Evolutionary conservation across 2,888 invertebrate genomes (phyloP), one percentile per base, ranked within the genome.

Genomic region (Lithophane semibrunnea): DNA sequence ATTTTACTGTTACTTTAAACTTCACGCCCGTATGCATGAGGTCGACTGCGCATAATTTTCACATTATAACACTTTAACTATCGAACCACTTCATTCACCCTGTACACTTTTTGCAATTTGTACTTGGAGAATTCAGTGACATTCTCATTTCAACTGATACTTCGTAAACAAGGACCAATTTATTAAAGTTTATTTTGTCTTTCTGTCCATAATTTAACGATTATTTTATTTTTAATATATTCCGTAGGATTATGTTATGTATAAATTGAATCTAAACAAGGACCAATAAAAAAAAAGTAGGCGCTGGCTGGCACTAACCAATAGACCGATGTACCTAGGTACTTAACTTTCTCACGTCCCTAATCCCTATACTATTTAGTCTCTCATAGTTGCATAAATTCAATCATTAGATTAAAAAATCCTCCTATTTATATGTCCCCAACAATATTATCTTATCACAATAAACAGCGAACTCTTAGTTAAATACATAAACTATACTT

Each of bases 1-100:
- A 91, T 91, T 85, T 87, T 86, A 85, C 82, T 79, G 76, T 73
- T 65, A 81, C 74, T 83, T 83, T 80, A 80, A 66, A 73, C 82
- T 81, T 75, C 47, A 77, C 75, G 69, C 90, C 88, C 90, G 85
- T 81, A 90, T 91, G 49, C 75, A 73, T 56, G 54, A 66, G 63
- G 73, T 75, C 79, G 54, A 44, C 56, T 73, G 67, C 54, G 77
- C 73, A 80, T 77, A 75, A 77, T 71, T 75, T 73, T 58, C 73
- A 75, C 75, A 80, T 79, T 67, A 77, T 60, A 70, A 58, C 56
- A 61, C 8, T 77, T 75, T 67, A 56, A 21, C 37, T 64, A 60
- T 64, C 44, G 60, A 68, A 37, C 76, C 21, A 63, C 37, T 29
- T 58, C 1, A 47, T 29, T 58, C 1, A 47, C 7, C 13, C 10